Conservation (phyloP, 2,113 vertebrate species). For the Poeciliopsis occidentalis region DNA sequence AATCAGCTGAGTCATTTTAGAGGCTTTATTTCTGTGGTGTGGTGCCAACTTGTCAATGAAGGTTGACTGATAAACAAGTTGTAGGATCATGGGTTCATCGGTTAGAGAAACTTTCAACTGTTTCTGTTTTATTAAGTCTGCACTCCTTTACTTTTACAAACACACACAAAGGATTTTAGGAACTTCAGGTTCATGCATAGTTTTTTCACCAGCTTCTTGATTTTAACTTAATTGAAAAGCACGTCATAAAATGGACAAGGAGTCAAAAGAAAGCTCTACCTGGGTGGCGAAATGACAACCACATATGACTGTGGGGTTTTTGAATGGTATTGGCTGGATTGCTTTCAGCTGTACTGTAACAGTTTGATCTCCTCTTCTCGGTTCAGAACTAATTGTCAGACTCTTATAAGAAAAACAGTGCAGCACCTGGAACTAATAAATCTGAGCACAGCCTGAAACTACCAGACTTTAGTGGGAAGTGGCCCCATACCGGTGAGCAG, state of each 20-base stretch:
- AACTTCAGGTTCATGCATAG: slow-evolving; percentile 24
- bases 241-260: not conserved
- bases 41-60: slow-evolving; percentile 23
- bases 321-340: not conserved
- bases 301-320: not conserved
- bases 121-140: slow-evolving; percentile 63
- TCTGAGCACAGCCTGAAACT: slow-evolving; percentile 46
- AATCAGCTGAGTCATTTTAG: slow-evolving; percentile 60
- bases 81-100: slow-evolving; percentile 37
- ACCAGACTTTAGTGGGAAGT: slow-evolving; percentile 36
- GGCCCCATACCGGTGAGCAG: slow-evolving; percentile 33
- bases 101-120: slow-evolving; percentile 52
- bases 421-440: slow-evolving; percentile 64
- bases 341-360: slow-evolving; percentile 4
- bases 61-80: slow-evolving; percentile 56
- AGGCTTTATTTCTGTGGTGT: slow-evolving; percentile 57
- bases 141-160: slow-evolving; percentile 35
- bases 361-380: slow-evolving; percentile 34
- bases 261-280: no score
- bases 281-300: no score
- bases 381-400: slow-evolving; percentile 53
- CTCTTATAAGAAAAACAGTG: slow-evolving; percentile 45
- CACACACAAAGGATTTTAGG: slow-evolving; percentile 8
- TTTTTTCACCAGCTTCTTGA: slow-evolving; percentile 3
- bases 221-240: slow-evolving; percentile 15